Base-by-base conservation (phyloP, 1,140 invertebrate genomes). In the Drosophila nigromelanica region DNA sequence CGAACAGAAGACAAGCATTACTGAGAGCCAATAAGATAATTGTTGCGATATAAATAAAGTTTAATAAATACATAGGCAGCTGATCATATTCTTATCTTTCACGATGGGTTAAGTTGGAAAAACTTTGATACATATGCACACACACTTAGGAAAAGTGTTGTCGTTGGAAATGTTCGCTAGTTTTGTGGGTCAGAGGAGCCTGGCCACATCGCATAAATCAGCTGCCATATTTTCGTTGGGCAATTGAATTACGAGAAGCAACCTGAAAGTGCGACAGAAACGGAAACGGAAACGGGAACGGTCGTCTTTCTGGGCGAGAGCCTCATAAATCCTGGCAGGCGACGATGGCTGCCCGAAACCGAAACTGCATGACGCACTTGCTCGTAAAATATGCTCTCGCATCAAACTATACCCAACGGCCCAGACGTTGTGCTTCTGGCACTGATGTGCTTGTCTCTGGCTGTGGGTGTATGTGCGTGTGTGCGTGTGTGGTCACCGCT, bases 181-280 rank as follows among this genome's bases (percentile, higher is more conserved):
- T 55, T 81, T 63, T 74, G 14, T 45, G 69, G 63, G 54, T 70
- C 51, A 70, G 15, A 35, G 66, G 15, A 60, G 35, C 70, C 56
- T 27, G 24, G 40, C 48, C 48, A 61, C 21, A 51, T 37, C n/a
- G 30, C 69, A 73, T 72, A 68, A 78, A 68, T 75, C 80, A 76
- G 51, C 62, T 73, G 61, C 33, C 59, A 73, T 62, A 47, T 74
- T 74, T 60, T 60, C 54, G 63, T 73, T 78, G 45, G 72, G 76
- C 80, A 83, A 83, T 82, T 76, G 80, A 83, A 83, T 82, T 79
- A 79, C 75, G 73, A 82, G 58, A 48, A 59, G 60, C 60, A 83
- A 82, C 75, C 79, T 82, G 74, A 73, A 70, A 69, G 45, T 39
- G 39, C 48, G 56, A n/a, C 56, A 52, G 42, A 58, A 68, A 35